Conservation (phyloP, 2,797 vertebrate genomes). For the Syncerus caffer region DNA sequence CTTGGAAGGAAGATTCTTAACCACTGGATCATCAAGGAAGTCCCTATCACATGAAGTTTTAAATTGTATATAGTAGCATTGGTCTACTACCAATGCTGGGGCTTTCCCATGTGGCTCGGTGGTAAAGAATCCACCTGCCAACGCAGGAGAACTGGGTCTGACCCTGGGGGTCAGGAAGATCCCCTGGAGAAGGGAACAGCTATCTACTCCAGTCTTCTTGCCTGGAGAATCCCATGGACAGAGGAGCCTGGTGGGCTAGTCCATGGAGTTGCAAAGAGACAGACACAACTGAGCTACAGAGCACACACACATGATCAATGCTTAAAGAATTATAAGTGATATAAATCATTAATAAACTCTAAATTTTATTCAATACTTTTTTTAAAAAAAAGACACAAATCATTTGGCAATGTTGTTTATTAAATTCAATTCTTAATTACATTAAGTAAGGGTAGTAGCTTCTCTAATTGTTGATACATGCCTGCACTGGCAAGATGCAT, state of each 20-base stretch:
- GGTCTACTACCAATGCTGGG: neutral
- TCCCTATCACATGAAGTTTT: neutral
- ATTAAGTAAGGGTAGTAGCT: neutral
- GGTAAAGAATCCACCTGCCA: neutral
- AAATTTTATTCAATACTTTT: slow-evolving; percentile 40
- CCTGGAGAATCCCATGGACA: neutral
- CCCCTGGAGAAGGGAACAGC: neutral
- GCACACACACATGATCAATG: slow-evolving; percentile 6
- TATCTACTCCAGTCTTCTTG: neutral
- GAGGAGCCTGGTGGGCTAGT: neutral
- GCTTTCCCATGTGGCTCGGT: neutral
- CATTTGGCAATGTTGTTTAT: neutral
- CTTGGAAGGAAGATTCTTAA: neutral
- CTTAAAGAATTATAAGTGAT: slow-evolving; percentile 79
- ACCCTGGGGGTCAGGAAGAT: neutral
- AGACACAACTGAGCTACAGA: neutral
- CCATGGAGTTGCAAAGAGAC: neutral
- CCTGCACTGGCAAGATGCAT: neutral
- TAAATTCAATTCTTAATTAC: neutral
- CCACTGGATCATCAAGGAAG: neutral
- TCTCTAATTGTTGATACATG: neutral
- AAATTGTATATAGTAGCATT: neutral
- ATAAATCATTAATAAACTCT: slow-evolving; percentile 69
- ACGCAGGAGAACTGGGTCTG: neutral
- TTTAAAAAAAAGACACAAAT: neutral